Base-by-base conservation (phyloP, 2,797 vertebrate genomes). In the Chaetophractus vellerosus region DNA sequence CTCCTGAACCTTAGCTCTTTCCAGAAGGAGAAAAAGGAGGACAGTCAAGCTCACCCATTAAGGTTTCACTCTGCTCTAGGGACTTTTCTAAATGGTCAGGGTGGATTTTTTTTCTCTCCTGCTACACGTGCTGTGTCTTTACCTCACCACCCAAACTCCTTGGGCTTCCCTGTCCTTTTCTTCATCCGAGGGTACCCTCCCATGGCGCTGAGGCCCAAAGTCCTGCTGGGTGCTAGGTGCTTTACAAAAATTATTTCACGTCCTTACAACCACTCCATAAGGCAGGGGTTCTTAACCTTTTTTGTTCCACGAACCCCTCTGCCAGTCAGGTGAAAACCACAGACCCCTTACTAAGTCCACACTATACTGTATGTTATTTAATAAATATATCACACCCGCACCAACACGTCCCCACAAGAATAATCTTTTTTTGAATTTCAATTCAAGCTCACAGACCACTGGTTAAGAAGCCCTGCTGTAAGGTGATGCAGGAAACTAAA, bases 21-120 rank as follows among this genome's bases (percentile, higher is more conserved):
- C 26, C 66, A 93, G 61, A 93, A 31, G 57, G 52, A 91, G 18
- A 83, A 83, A 75, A 59, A 79, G 38, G 23, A 82, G 74, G 38
- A 23, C 41, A 33, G 24, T 38, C 66, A 79, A 79, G 61, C 9
- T 33, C 21, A 36, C 1, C 24, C 9, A 6, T 33, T 82, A 2
- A 18, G n/a, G 19, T 75, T 82, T 63, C 59, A 71, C 21, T 80
- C 41, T 66, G 45, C 16, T 72, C 78, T 80, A 9, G 16, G 5
- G 57, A 28, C 19, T 41, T 88, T 80, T 63, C 83, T 87, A 61
- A 59, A 81, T 10, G 23, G 10, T 21, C 31, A 41, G 75, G n/a
- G 8, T 33, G n/a, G 15, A 15, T 38, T 45, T 59, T 45, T 59
- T 69, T 78, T 69, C 55, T 75, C 52, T 93, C 79, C 26, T 18